A percentile compares a stretch with the other conserved stretches of the same genome.
These are phyloP conservation scores for Chondrilla cf. caribensis DNA, from an alignment of 37 sponge, comb jelly and placozoan species.

Conservation along the genomic window DNA sequence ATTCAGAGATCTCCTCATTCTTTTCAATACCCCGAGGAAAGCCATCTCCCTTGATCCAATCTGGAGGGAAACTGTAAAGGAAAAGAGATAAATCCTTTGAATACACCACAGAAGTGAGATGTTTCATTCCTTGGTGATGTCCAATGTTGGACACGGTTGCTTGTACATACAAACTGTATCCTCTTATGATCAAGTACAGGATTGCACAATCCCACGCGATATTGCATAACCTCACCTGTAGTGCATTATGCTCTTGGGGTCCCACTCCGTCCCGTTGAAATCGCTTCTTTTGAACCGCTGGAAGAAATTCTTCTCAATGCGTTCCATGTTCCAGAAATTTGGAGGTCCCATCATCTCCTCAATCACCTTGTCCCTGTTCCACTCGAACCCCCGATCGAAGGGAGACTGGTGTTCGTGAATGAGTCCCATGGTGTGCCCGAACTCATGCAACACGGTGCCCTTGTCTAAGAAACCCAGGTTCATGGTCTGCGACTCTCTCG, in stretches of 20 bases:
- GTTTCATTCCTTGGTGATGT: neutral
- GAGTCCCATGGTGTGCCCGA: conserved; percentile 58
- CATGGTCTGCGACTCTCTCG: conserved; percentile 44
- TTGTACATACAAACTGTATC: neutral
- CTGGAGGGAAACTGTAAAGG: conserved; percentile 45
- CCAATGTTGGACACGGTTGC: neutral
- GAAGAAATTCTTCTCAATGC: conserved; percentile 65
- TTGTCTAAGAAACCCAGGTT: conserved; percentile 58
- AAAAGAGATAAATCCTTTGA: neutral
- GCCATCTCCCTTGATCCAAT: conserved; percentile 55
- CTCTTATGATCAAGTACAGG: neutral
- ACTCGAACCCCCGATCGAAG: conserved; percentile 48
- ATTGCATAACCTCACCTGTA: conserved; percentile 34
- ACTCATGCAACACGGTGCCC: conserved; percentile 56
- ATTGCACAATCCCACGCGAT: too few species aligned
- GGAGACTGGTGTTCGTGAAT: conserved; percentile 68
- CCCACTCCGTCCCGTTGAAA: conserved; percentile 46
- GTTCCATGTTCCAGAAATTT: conserved; percentile 54
- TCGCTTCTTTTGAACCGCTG: conserved; percentile 49
- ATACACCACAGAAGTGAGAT: neutral
- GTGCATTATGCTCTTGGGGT: conserved; percentile 60
- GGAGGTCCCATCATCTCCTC: conserved; percentile 47
- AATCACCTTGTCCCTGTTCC: conserved; percentile 62
- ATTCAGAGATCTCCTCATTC: conserved; percentile 41
- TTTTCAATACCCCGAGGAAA: conserved; percentile 44